phyloP scores from a whole-genome alignment of 2,797 vertebrate genomes.

The Periophthalmus magnuspinnatus region DNA sequence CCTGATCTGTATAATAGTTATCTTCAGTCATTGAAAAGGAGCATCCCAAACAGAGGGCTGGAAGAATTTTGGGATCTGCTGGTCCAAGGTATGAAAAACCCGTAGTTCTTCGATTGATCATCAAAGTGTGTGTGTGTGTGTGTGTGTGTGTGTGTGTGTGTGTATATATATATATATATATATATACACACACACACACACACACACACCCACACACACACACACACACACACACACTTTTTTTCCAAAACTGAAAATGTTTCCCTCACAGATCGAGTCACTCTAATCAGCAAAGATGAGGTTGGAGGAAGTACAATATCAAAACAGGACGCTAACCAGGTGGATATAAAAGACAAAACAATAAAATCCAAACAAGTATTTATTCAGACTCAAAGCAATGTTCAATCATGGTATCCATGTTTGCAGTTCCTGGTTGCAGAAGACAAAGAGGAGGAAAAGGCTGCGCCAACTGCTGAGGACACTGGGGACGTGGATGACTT shows the following conservation, averaged over 20 bases:
- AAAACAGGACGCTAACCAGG: conserved; percentile 86
- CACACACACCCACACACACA: no score
- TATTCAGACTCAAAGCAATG: conserved; percentile 1
- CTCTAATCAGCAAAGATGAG: conserved; percentile 90
- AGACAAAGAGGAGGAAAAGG: conserved; percentile 72
- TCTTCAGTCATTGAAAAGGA: conserved; percentile 85
- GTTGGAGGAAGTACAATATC: conserved; percentile 83
- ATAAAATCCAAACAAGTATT: neutral
- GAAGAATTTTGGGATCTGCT: conserved; percentile 93
- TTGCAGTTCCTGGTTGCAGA: conserved; percentile 83
- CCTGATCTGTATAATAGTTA: conserved; percentile 87
- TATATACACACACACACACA: no score
- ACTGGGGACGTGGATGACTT: conserved; percentile 92
- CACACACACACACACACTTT: no score
- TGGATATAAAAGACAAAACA: conserved; percentile 48
- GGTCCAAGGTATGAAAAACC: conserved; percentile 82
- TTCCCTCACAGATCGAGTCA: conserved; percentile 78
- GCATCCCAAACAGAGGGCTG: conserved; percentile 81
- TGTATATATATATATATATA: no score
- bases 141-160: no score
- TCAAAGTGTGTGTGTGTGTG: no score
- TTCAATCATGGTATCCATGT: neutral
- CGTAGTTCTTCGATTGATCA: conserved; percentile 24
- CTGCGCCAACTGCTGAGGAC: conserved; percentile 71
- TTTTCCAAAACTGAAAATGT: conserved; percentile 18